Percentiles rank a stretch among this genome's conserved stretches.
phyloP scores from a whole-genome alignment of 2,888 invertebrate genomes.

The Nomada hirtipes region DNA sequence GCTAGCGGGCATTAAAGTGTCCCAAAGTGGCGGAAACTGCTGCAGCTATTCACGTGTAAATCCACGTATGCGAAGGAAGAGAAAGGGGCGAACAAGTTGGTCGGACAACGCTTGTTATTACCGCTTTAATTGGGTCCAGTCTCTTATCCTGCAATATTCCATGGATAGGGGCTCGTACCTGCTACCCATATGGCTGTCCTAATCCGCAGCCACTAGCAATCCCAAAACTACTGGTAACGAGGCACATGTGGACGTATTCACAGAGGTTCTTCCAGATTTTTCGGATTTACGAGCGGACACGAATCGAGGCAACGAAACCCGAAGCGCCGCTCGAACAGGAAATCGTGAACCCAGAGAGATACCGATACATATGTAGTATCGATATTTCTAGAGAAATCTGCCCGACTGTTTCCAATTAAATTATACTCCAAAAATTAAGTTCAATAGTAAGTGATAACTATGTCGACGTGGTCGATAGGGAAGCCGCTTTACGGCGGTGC shows the following conservation, averaged over 20 bases:
- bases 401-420: constrained; percentile 17
- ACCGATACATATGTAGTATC: not conserved
- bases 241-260: constrained; percentile 64
- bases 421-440: constrained; percentile 37
- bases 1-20: constrained; percentile 30
- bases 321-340: not conserved
- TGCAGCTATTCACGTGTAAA: constrained; percentile 43
- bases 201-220: constrained; percentile 81
- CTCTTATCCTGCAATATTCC: constrained; percentile 81
- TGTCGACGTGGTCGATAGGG: constrained; percentile 17
- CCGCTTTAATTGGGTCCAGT: constrained; percentile 82
- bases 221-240: constrained; percentile 79
- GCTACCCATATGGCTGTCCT: constrained; percentile 72
- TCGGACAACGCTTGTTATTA: constrained; percentile 77
- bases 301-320: constrained; percentile 11
- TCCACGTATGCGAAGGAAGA: constrained; percentile 42
- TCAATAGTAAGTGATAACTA: constrained; percentile 24
- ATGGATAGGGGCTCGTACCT: constrained; percentile 47
- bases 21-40: constrained; percentile 38
- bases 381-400: not conserved
- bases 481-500: constrained; percentile 34
- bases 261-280: constrained; percentile 49
- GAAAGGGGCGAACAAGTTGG: constrained; percentile 45
- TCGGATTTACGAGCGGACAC: constrained; percentile 21
- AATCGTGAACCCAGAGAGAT: not conserved